Percentiles rank a stretch among this genome's conserved stretches.
Evolutionary conservation across 2,113 vertebrate genomes (phyloP).

Genomic region (Paedocypris sp.): DNA sequence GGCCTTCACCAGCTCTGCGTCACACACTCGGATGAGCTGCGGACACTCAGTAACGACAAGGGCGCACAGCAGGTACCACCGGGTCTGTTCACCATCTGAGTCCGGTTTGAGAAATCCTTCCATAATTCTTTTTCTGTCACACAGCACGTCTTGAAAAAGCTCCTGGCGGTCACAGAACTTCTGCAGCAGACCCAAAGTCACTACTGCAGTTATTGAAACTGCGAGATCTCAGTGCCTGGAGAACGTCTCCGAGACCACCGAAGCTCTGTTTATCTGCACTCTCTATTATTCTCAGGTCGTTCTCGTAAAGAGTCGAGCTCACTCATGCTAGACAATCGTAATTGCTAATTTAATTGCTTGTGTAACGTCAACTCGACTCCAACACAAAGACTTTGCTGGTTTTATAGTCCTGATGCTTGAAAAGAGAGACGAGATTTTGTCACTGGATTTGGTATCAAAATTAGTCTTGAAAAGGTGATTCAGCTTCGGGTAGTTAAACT

Average conservation of each 20-base stretch:
- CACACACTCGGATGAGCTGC: slow-evolving; percentile 87
- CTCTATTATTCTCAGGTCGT: not conserved
- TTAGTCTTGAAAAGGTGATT: too few relatives aligned
- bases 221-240: not conserved
- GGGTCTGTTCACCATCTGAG: too few relatives aligned
- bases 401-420: too few relatives aligned
- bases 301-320: not conserved
- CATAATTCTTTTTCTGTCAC: slow-evolving; percentile 19
- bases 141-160: slow-evolving; percentile 95
- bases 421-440: too few relatives aligned
- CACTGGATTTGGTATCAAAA: too few relatives aligned
- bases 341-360: too few relatives aligned
- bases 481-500: too few relatives aligned
- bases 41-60: slow-evolving; percentile 88
- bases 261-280: not conserved
- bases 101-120: too few relatives aligned
- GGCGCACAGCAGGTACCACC: slow-evolving; percentile 82
- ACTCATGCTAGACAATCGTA: not conserved
- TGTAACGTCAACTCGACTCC: too few relatives aligned
- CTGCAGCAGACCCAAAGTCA: slow-evolving; percentile 96
- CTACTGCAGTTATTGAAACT: slow-evolving; percentile 84
- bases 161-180: slow-evolving; percentile 95
- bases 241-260: too few relatives aligned
- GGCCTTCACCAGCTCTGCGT: slow-evolving; percentile 88
- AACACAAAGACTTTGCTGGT: too few relatives aligned